Base-by-base conservation (phyloP, 1,140 invertebrate species). In the Popillia japonica region DNA sequence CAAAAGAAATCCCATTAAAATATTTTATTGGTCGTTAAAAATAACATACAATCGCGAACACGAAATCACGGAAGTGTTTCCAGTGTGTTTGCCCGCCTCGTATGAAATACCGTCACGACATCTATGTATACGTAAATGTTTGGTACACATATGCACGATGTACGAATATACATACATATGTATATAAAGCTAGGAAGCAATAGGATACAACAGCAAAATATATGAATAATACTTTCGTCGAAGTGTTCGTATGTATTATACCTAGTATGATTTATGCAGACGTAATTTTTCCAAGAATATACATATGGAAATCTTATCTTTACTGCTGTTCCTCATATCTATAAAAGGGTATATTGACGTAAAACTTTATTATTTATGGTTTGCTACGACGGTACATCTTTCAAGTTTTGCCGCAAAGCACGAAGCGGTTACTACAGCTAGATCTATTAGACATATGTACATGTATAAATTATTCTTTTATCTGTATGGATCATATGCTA, bases 1-100 rank as follows among this genome's bases (percentile, higher is more conserved):
- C 6, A 64, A 64, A 64, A 64, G 61, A 64, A 64, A 64, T 22
- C 61, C n/a, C 61, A 64, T 64, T 64, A 64, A 17, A 64, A 23
- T 27, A 20, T 64, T 64, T 64, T 64, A 64, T 64, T 11, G 61
- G 10, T 27, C 61, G 61, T 64, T 64, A n/a, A 64, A 64, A 64
- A 64, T 64, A 64, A 64, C 61, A 64, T 20, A 9, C 61, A 20
- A 64, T 22, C 8, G 23, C 17, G 11, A 64, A 27, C 61, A 23
- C 17, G 4, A n/a, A 48, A 64, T 23, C 61, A 64, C 61, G 61
- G 23, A 64, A 64, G 61, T 20, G 17, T 64, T n/a, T n/a, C n/a
- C n/a, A n/a, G n/a, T n/a, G n/a, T n/a, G 17, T 6, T 7, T 10
- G 41, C 11, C 17, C 44, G 44, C 3, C 17, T 14, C 11, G 44